Evolutionary conservation across 2,797 vertebrate genomes (phyloP), one percentile per base, ranked within the genome.

Genomic region (Enteromius unitaeniatus): DNA sequence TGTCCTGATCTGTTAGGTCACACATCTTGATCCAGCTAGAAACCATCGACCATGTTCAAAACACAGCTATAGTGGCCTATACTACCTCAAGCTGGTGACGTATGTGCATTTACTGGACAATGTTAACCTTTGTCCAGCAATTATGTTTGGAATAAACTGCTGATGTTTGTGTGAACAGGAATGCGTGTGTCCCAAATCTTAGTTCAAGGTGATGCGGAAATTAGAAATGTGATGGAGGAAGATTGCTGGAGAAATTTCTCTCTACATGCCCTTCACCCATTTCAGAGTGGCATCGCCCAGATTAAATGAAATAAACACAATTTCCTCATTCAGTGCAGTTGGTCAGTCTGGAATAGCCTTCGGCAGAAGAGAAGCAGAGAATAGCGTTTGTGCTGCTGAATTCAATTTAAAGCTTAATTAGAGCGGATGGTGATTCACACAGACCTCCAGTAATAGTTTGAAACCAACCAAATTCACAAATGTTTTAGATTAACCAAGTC

Each of bases 231-330:
- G 37, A 73, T 47, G 55, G 28, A n/a, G 9, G 45, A 60, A 19
- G 55, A 81, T 62, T 81, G 79, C 55, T 73, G 21, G n/a, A 26
- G 31, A 31, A 67, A 67, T 64, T 60, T 11, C 31, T 53, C 40
- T 72, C 34, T 45, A 58, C 51, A n/a, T 45, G 47, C 10, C 74
- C 75, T 83, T 68, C 55, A 79, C 75, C 49, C 64, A 67, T 51
- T 83, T 58, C 60, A 83, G 69, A 53, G 31, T 14, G 9, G 47
- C 31, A 60, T 42, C 0, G 2, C 68, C 28, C 62, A 60, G 69
- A 69, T 55, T 67, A 72, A 82, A 82, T 79, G 11, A 80, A 83
- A 81, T 77, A 82, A 79, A 67, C 69, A 69, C 84, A 82, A 42
- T 55, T 72, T 82, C 34, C 42, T 70, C 51, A 31, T 65, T 77